Conservation (phyloP, 2,797 vertebrate species). For the Vespertilio murinus region DNA sequence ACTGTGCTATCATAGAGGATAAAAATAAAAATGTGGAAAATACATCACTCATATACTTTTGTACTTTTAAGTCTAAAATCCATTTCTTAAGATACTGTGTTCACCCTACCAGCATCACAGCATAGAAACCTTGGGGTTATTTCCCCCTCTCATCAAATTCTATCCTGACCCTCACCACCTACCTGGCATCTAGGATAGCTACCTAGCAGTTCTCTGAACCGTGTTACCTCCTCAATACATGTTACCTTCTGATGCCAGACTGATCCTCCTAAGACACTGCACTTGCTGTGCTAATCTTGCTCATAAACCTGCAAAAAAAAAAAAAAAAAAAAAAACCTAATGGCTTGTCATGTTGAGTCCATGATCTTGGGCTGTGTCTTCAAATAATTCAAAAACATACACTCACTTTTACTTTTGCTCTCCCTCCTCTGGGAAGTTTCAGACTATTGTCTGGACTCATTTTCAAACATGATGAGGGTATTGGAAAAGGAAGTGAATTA, state of each 20-base stretch:
- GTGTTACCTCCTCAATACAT: not conserved
- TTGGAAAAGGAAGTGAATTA: not conserved
- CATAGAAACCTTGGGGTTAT: not conserved
- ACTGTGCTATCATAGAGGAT: not conserved
- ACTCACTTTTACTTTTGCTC: not conserved
- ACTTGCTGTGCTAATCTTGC: slow-evolving; percentile 11
- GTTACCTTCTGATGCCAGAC: not conserved
- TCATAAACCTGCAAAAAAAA: slow-evolving; percentile 23
- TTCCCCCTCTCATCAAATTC: not conserved
- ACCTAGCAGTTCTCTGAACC: not conserved
- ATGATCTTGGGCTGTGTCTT: slow-evolving; percentile 12
- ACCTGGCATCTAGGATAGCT: not conserved
- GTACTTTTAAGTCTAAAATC: not conserved
- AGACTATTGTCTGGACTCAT: not conserved
- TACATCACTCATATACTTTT: not conserved
- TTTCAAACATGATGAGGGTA: not conserved
- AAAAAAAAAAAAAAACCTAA: slow-evolving; percentile 15
- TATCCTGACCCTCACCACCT: not conserved
- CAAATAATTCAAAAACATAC: slow-evolving; percentile 1
- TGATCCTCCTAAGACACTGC: slow-evolving; percentile 50
- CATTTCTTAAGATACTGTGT: not conserved
- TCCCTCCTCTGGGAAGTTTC: not conserved
- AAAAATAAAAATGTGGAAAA: not conserved
- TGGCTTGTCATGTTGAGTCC: slow-evolving; percentile 10
- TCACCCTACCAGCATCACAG: not conserved